Base-by-base conservation (phyloP, 2,888 invertebrate genomes). In the Phortica okadai region DNA sequence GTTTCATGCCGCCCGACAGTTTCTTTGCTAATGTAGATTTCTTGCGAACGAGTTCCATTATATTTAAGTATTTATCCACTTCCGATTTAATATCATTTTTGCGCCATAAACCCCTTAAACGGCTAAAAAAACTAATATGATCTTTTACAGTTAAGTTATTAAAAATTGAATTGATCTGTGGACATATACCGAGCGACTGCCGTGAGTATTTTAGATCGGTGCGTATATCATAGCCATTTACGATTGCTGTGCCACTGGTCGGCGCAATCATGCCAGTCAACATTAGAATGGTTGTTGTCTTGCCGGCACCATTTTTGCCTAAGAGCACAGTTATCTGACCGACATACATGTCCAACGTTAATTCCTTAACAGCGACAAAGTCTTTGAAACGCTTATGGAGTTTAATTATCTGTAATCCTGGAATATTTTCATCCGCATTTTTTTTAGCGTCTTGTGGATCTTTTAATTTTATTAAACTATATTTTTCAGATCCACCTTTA, bases 211-310 rank as follows among this genome's bases (percentile, higher is more conserved):
- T 88, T 76, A 94, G 92, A 81, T 95, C 92, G 0, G 90, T 92
- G 21, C 92, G 85, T 80, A 96, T 94, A 86, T 96, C 94, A 84
- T 93, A 93, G 2, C 95, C 95, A 74, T 94, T 94, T 41, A 96
- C 92, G 54, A 92, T 89, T 0, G 96, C 95, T 1, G 93, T 93
- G 0, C 96, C 96, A 42, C 92, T 92, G 0, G 93, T 93, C 6
- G 94, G 93, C n/a, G 93, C 92, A 75, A 94, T 91, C 89, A 95
- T 93, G 21, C 95, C 97, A 74, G 97, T 97, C 66, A 98, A 91
- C 95, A 98, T 97, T 1, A 96, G 96, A 93, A 98, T 96, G 1
- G 96, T 96, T 0, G 97, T 97, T 0, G 97, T 96, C 92, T 98
- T 98, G 11, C 97, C 97, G 74, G 97, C 97, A 1, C 97, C 98